These are phyloP conservation scores for Lymantria monacha DNA, from an alignment of 2,888 invertebrate species.

Conservation along the genomic window DNA sequence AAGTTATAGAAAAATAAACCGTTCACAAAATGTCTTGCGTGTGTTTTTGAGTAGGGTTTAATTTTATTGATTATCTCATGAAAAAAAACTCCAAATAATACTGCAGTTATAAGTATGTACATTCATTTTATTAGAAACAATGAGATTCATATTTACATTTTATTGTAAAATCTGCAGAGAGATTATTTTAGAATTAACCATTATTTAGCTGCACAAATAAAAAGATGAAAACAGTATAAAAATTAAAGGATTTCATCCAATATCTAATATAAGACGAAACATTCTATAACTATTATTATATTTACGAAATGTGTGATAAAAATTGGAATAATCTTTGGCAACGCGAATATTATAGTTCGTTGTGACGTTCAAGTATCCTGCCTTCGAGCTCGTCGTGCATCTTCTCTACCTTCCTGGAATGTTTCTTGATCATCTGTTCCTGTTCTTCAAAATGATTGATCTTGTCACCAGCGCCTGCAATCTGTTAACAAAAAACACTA, in stretches of 20 bases:
- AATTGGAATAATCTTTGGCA: not conserved
- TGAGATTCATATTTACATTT: slow-evolving; percentile 13
- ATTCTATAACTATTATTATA: too few species aligned
- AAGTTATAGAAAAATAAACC: slow-evolving; percentile 79
- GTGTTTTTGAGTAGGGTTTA: slow-evolving; percentile 66
- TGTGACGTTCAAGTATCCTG: slow-evolving; percentile 88
- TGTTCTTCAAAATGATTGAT: slow-evolving; percentile 84
- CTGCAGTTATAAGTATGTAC: not conserved
- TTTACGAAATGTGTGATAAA: too few species aligned
- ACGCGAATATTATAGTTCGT: slow-evolving; percentile 84
- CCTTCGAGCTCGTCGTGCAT: slow-evolving; percentile 90
- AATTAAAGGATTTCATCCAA: not conserved
- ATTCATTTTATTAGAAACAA: slow-evolving; percentile 3
- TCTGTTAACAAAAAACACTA: slow-evolving; percentile 42
- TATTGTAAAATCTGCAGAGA: slow-evolving; percentile 7
- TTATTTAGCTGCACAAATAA: not conserved
- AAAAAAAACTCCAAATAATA: too few species aligned
- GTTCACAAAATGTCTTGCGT: slow-evolving; percentile 64
- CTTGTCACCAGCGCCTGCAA: slow-evolving; percentile 84
- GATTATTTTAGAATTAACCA: slow-evolving; percentile 4
- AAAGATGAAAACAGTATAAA: not conserved
- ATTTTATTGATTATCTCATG: not conserved
- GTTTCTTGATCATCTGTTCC: slow-evolving; percentile 91
- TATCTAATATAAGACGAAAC: not conserved
- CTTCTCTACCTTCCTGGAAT: slow-evolving; percentile 92